Conservation (phyloP, 2,888 invertebrate genomes). For the Microctonus hyperodae region DNA sequence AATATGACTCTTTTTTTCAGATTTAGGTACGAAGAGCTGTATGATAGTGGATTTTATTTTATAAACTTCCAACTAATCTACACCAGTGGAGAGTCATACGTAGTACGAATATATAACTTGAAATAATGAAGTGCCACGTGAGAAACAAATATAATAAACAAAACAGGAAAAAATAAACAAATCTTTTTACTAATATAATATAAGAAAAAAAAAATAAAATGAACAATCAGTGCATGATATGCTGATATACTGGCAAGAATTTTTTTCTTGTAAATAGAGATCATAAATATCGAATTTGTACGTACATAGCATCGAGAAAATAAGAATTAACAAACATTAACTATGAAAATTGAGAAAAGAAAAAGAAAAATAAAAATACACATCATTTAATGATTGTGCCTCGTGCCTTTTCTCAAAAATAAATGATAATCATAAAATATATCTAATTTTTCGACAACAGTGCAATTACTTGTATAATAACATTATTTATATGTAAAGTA, state of each 20-base stretch:
- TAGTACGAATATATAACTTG: not conserved
- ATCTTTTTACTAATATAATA: not conserved
- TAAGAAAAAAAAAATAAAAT: conserved; percentile 18
- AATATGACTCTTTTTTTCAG: not conserved
- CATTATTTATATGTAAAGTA: conserved; percentile 49
- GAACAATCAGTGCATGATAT: not conserved
- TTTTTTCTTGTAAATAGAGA: not conserved
- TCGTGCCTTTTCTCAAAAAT: conserved; percentile 25
- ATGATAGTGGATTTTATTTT: not conserved
- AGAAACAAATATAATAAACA: not conserved
- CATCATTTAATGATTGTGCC: conserved; percentile 22
- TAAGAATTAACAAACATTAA: not conserved
- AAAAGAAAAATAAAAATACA: conserved; percentile 29
- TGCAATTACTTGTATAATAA: conserved; percentile 41
- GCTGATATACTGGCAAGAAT: not conserved
- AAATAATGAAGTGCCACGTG: conserved; percentile 12
- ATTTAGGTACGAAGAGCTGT: conserved; percentile 16
- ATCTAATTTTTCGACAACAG: conserved; percentile 42
- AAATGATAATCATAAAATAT: conserved; percentile 36
- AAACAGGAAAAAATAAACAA: not conserved
- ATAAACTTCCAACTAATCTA: not conserved
- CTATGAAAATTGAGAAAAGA: conserved; percentile 35
- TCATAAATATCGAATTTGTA: not conserved
- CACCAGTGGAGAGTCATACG: not conserved
- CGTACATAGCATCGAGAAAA: not conserved